phyloP scores from a whole-genome alignment of 2,113 vertebrate genomes.

The Hydrochoerus hydrochaeris region DNA sequence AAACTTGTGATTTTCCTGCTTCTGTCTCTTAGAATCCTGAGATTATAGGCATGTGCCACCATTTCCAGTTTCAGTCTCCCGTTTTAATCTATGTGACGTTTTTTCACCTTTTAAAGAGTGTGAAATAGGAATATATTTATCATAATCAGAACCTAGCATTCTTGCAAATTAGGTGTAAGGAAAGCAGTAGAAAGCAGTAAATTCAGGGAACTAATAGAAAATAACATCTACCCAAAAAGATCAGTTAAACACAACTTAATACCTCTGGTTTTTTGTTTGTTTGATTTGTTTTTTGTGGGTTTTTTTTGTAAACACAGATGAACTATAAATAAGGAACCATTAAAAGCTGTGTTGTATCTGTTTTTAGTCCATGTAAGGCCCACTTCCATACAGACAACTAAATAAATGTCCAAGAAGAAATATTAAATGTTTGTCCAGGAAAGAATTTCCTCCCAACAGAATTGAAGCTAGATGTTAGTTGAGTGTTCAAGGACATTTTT shows the following conservation, averaged over 20 bases:
- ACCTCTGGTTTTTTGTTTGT: too few species aligned
- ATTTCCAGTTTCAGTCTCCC: not conserved
- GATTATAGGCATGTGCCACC: not conserved
- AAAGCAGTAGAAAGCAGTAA: not conserved
- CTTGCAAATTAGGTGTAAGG: not conserved
- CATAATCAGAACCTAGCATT: not conserved
- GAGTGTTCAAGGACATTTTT: not conserved
- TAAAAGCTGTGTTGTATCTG: not conserved
- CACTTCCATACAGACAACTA: not conserved
- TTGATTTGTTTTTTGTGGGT: too few species aligned
- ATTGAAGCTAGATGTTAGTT: not conserved
- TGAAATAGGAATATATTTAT: not conserved
- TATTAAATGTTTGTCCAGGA: not conserved
- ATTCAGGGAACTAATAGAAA: not conserved
- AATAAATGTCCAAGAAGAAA: not conserved
- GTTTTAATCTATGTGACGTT: not conserved
- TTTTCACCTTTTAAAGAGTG: not conserved
- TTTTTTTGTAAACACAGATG: not conserved
- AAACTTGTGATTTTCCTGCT: not conserved
- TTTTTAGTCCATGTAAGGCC: not conserved
- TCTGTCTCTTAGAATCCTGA: not conserved
- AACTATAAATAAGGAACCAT: not conserved
- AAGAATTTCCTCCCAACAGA: slow-evolving; percentile 14
- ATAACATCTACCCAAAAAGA: not conserved
- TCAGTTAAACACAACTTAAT: not conserved